Percentiles rank a stretch among this genome's conserved stretches.
Evolutionary conservation across 2,888 invertebrate genomes (phyloP).

Genomic region (Phymatocera aterrima): DNA sequence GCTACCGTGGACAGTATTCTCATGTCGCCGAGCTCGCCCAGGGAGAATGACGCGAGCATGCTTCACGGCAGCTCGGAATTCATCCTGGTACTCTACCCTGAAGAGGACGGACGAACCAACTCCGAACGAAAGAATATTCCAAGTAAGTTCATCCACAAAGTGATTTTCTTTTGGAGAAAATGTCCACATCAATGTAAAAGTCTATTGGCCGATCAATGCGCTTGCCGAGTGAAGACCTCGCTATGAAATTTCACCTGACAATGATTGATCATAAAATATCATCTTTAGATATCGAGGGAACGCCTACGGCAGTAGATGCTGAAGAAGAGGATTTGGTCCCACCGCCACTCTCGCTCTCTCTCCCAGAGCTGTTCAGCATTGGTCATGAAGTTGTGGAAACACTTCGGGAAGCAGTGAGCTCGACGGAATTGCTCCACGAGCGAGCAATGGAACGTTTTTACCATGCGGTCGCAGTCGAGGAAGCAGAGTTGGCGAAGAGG

Average conservation of each 20-base stretch:
- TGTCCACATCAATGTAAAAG: too few species aligned
- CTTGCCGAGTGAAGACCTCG: neutral
- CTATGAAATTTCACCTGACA: neutral
- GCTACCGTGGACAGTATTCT: conserved; percentile 45
- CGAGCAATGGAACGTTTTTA: conserved; percentile 89
- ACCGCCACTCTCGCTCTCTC: conserved; percentile 88
- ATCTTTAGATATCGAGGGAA: conserved; percentile 6
- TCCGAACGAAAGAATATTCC: conserved; percentile 21
- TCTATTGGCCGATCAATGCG: neutral
- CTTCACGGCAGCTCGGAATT: conserved; percentile 86
- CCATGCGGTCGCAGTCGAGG: conserved; percentile 85
- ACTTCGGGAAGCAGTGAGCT: conserved; percentile 86
- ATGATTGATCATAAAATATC: neutral
- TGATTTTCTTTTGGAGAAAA: neutral
- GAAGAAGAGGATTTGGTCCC: conserved; percentile 82
- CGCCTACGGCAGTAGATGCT: neutral
- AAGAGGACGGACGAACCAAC: conserved; percentile 70
- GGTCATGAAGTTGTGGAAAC: conserved; percentile 77
- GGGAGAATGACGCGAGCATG: conserved; percentile 73
- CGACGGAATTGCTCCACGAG: conserved; percentile 89
- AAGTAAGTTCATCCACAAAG: conserved; percentile 31
- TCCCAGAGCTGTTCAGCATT: conserved; percentile 84
- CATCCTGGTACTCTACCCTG: conserved; percentile 86
- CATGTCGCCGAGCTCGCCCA: conserved; percentile 51
- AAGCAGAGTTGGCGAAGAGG: conserved; percentile 76